Conservation (phyloP, 2,797 vertebrate genomes). For the Kryptolebias ocellatus region DNA sequence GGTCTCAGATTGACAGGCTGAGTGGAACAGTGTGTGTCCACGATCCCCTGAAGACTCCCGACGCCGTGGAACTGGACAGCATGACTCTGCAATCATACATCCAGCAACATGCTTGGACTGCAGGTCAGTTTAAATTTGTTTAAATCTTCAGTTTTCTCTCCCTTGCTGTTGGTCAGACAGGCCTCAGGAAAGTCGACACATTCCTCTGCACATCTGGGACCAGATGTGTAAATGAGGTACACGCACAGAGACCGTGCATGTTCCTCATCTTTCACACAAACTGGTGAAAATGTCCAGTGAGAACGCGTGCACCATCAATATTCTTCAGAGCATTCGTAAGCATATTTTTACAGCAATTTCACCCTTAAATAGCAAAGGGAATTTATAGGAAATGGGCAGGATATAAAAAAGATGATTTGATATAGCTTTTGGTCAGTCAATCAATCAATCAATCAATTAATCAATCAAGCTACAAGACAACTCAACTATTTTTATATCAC, state of each 20-base stretch:
- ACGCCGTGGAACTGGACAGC: conserved; percentile 70
- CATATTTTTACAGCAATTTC: background rate
- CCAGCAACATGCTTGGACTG: conserved; percentile 75
- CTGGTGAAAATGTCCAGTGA: background rate
- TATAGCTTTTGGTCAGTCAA: background rate
- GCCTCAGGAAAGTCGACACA: background rate
- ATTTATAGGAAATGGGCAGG: background rate
- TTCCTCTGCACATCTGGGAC: background rate
- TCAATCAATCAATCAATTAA: background rate
- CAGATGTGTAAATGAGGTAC: background rate
- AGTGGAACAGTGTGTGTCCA: conserved; percentile 68
- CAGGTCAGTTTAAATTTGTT: conserved; percentile 53
- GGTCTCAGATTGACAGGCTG: conserved; percentile 71
- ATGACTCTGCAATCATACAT: conserved; percentile 78
- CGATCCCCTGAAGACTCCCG: conserved; percentile 70
- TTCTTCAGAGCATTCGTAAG: background rate
- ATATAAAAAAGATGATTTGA: background rate
- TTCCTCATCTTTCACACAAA: background rate
- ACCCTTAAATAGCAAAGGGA: background rate
- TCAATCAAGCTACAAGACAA: too few species aligned
- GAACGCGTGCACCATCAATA: background rate
- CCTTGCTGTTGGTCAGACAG: background rate
- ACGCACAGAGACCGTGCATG: background rate
- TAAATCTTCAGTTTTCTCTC: background rate
- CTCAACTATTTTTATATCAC: too few species aligned